These are phyloP conservation scores for Grantiella picta DNA, from an alignment of 2,113 vertebrate genomes.

Conservation along the genomic window DNA sequence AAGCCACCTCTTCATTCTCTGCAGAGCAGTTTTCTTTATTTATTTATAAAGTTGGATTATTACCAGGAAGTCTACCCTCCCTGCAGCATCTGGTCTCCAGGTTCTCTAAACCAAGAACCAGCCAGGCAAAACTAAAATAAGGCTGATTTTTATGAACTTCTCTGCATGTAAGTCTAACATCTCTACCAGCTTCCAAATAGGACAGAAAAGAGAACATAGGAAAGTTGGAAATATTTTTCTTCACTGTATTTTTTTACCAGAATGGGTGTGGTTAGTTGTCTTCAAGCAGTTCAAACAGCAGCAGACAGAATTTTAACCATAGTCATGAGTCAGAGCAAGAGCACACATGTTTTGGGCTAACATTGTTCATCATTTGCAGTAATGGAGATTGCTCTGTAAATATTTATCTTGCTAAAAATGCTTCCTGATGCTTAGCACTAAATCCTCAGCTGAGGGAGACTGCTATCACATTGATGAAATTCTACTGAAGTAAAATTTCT, in stretches of 20 bases:
- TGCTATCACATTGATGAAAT: background rate
- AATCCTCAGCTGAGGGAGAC: background rate
- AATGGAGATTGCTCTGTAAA: background rate
- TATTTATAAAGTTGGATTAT: background rate
- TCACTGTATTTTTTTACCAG: background rate
- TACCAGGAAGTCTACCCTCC: slow-evolving; percentile 19
- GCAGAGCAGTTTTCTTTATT: slow-evolving; percentile 33
- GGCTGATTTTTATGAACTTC: slow-evolving; percentile 34
- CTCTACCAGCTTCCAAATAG: slow-evolving; percentile 24
- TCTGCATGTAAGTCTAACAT: slow-evolving; percentile 5
- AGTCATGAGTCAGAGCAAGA: background rate
- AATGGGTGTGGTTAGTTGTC: background rate
- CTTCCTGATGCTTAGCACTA: background rate
- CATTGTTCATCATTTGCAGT: background rate
- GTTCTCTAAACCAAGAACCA: slow-evolving; percentile 35
- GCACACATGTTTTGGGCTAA: background rate
- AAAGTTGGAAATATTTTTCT: background rate
- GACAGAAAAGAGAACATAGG: slow-evolving; percentile 17
- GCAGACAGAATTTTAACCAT: background rate
- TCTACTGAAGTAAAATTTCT: background rate
- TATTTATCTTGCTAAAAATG: slow-evolving; percentile 1
- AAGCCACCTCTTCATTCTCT: slow-evolving; percentile 41
- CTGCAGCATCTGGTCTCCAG: slow-evolving; percentile 44
- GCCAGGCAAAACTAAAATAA: slow-evolving; percentile 30
- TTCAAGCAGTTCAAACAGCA: background rate